Conservation (phyloP, 2,888 invertebrate genomes). For the Steinernema carpocapsae region DNA sequence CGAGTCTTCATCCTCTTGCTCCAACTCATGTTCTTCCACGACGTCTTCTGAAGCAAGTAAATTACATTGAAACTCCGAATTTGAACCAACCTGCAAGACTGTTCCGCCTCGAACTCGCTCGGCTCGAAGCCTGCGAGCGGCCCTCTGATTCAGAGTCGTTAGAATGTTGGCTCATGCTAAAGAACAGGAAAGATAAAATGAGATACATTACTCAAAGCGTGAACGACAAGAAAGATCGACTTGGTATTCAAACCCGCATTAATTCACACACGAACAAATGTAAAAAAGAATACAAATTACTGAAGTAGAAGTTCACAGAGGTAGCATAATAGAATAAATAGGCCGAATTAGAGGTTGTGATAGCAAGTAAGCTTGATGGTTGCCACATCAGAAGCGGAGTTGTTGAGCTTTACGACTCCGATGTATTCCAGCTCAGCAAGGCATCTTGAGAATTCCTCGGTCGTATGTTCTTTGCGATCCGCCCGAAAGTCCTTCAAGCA, state of each 20-base stretch:
- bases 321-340: background rate
- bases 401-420: background rate
- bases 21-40: background rate
- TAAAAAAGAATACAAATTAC: no score
- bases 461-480: background rate
- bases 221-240: no score
- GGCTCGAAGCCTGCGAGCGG: conserved; percentile 9
- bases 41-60: background rate
- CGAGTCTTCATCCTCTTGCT: background rate
- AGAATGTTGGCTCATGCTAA: background rate
- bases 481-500: conserved; percentile 5
- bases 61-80: background rate
- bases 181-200: background rate
- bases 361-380: background rate
- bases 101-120: background rate
- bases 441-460: background rate
- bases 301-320: no score
- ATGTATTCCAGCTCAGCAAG: conserved; percentile 16
- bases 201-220: no score
- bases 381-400: background rate
- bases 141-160: background rate
- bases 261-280: no score
- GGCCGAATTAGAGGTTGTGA: background rate
- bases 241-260: no score
- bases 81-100: background rate